These are phyloP conservation scores for Enteromius radiatus DNA, from an alignment of 2,797 vertebrate genomes.

Conservation along the genomic window DNA sequence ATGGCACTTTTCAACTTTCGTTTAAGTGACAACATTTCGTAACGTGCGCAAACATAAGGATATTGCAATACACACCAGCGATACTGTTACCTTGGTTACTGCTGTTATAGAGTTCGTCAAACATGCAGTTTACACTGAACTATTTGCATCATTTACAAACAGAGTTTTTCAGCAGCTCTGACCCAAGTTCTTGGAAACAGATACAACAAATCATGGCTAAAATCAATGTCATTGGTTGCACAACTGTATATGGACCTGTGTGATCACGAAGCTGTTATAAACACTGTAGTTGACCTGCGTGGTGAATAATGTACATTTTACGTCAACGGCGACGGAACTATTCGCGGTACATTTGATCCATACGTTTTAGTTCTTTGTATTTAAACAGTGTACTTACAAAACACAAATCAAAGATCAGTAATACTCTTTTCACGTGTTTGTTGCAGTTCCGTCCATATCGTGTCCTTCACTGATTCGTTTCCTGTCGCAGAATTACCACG, in stretches of 20 bases:
- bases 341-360: neutral
- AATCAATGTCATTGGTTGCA: constrained; percentile 37
- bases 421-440: constrained; percentile 15
- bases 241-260: constrained; percentile 7
- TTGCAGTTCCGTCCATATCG: constrained; percentile 4
- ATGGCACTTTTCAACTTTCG: neutral
- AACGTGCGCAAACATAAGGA: neutral
- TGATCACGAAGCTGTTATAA: constrained; percentile 6
- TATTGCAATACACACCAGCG: neutral
- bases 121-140: neutral
- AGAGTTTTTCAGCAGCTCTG: neutral
- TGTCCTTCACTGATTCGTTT: constrained; percentile 8
- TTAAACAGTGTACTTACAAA: neutral
- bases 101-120: neutral
- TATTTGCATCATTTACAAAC: neutral
- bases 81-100: constrained; percentile 1
- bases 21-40: neutral
- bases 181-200: neutral
- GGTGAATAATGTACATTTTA: too few relatives aligned
- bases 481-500: constrained; percentile 35
- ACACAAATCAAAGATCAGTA: too few relatives aligned
- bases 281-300: neutral
- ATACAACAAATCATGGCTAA: neutral
- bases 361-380: neutral
- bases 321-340: neutral